phyloP scores from a whole-genome alignment of 2,797 vertebrate genomes.

The Mastacembelus armatus region DNA sequence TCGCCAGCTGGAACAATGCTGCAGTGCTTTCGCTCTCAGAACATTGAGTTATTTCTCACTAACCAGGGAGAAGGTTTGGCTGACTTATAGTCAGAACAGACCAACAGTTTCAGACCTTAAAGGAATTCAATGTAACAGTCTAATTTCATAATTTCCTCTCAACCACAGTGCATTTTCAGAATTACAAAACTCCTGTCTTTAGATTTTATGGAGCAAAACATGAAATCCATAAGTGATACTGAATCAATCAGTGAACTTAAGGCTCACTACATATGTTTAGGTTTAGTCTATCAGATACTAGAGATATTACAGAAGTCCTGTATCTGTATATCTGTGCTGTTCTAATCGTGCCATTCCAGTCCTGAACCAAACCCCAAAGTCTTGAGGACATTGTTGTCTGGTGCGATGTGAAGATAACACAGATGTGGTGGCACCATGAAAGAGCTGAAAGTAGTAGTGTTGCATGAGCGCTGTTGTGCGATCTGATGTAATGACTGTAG shows the following conservation, averaged over 20 bases:
- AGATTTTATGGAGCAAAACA: background rate
- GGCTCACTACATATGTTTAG: background rate
- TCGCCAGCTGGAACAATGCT: slow-evolving; percentile 78
- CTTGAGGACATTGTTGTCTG: slow-evolving; percentile 66
- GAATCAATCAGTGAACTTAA: background rate
- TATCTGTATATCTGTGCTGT: slow-evolving; percentile 40
- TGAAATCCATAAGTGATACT: background rate
- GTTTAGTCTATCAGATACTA: no score
- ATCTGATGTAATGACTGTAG: no score
- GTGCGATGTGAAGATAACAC: slow-evolving; percentile 61
- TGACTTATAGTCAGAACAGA: slow-evolving; percentile 41
- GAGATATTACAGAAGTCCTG: background rate
- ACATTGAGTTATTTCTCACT: slow-evolving; percentile 69
- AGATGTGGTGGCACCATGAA: slow-evolving; percentile 47
- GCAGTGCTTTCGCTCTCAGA: slow-evolving; percentile 65
- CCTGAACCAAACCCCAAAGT: slow-evolving; percentile 32
- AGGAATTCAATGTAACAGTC: slow-evolving; percentile 12
- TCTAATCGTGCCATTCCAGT: slow-evolving; percentile 28
- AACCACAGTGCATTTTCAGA: slow-evolving; percentile 1
- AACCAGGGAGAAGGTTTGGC: slow-evolving; percentile 48
- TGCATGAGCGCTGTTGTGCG: slow-evolving; percentile 39
- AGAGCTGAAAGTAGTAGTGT: slow-evolving; percentile 56
- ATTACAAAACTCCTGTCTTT: background rate
- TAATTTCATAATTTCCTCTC: slow-evolving; percentile 4
- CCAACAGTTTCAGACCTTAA: slow-evolving; percentile 23